phyloP scores from a whole-genome alignment of 2,888 invertebrate species.

The Drosophila paranaensis region DNA sequence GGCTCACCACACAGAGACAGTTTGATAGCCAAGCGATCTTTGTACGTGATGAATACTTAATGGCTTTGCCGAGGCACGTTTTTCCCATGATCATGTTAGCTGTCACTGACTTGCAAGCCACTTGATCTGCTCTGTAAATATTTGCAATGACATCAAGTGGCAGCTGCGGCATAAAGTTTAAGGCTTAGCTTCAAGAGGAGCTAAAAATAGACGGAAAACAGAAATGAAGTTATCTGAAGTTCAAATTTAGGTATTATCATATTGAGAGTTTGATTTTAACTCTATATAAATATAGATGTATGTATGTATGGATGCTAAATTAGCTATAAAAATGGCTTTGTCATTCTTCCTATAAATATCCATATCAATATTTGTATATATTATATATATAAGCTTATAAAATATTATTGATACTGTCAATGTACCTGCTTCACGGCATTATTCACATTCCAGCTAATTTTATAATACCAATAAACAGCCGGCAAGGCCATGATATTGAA shows the following conservation, averaged over 20 bases:
- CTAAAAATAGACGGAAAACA: too few relatives aligned
- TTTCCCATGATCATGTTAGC: constrained; percentile 9
- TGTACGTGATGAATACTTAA: constrained; percentile 19
- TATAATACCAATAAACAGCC: background rate
- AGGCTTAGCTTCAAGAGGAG: too few relatives aligned
- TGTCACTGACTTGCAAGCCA: background rate
- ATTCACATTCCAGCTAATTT: background rate
- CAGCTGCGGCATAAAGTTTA: background rate
- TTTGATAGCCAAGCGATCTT: constrained; percentile 22
- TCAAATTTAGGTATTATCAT: too few relatives aligned
- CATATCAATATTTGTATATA: too few relatives aligned
- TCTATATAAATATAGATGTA: too few relatives aligned
- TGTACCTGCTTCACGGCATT: constrained; percentile 3
- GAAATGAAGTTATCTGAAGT: too few relatives aligned
- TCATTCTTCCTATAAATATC: too few relatives aligned
- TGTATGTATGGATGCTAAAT: too few relatives aligned
- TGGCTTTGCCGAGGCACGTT: background rate
- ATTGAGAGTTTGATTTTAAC: too few relatives aligned
- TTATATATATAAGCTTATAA: too few relatives aligned
- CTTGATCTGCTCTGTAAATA: background rate
- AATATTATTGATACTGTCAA: background rate
- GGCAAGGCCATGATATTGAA: constrained; percentile 24
- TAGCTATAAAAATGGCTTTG: too few relatives aligned
- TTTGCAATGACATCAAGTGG: background rate
- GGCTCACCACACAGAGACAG: background rate